Evolutionary conservation across 2,888 invertebrate species (phyloP).

Genomic region (Dryococelus australis): DNA sequence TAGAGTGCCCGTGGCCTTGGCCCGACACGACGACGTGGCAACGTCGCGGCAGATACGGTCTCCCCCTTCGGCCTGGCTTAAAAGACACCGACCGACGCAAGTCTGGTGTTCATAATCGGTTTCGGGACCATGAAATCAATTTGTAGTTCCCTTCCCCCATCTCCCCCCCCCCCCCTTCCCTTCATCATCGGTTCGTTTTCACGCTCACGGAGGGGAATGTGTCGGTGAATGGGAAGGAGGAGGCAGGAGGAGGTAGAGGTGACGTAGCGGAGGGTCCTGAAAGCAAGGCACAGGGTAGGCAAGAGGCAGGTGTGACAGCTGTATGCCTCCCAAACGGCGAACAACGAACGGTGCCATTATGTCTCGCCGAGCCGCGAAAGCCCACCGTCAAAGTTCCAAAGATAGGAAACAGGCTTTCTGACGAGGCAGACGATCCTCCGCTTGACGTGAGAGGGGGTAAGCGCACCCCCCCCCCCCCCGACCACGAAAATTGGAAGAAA

Average conservation of each 20-base stretch:
- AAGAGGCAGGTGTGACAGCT: not conserved
- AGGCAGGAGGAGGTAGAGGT: too few species aligned
- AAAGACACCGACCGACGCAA: not conserved
- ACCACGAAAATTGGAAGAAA: not conserved
- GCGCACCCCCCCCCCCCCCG: not conserved
- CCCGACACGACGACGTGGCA: not conserved
- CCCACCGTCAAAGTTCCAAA: not conserved
- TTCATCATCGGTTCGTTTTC: not conserved
- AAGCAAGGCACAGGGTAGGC: not conserved
- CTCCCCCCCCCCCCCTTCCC: not conserved
- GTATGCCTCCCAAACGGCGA: not conserved
- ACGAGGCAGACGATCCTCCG: not conserved
- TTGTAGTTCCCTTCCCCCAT: not conserved
- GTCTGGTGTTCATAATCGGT: constrained; percentile 16
- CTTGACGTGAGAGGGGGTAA: not conserved
- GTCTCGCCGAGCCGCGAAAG: not conserved
- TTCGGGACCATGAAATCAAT: constrained; percentile 16
- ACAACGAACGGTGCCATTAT: constrained; percentile 3
- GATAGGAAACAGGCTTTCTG: not conserved
- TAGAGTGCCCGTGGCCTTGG: too few species aligned
- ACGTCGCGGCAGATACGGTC: not conserved
- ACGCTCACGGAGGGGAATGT: not conserved
- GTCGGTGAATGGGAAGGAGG: too few species aligned
- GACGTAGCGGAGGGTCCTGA: not conserved
- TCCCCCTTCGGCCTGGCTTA: not conserved